A percentile compares a stretch with the other conserved stretches of the same genome.
phyloP scores from a whole-genome alignment of 1,140 invertebrate species.

The Sminthurides bifidus region DNA sequence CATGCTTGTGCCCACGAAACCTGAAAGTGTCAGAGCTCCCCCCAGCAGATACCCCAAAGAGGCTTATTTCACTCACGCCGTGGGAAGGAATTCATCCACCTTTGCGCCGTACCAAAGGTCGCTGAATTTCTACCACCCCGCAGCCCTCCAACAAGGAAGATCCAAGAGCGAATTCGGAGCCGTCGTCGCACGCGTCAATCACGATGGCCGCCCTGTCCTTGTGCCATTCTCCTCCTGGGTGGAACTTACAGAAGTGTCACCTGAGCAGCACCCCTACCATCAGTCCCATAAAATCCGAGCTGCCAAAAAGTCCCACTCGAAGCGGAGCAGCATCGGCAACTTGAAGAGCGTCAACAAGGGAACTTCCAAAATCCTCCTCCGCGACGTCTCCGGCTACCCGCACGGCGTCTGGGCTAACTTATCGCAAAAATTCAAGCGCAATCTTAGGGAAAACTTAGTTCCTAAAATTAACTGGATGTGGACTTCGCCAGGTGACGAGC shows the following conservation, averaged over 20 bases:
- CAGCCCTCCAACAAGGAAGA: neutral
- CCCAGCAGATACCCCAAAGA: conserved; percentile 29
- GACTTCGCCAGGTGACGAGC: conserved; percentile 11
- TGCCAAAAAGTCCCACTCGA: neutral
- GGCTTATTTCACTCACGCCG: conserved; percentile 30
- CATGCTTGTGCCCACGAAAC: conserved; percentile 27
- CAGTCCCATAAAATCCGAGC: neutral
- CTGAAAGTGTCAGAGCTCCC: conserved; percentile 22
- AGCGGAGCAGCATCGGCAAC: neutral
- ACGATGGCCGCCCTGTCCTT: conserved; percentile 20
- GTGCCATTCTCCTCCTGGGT: conserved; percentile 31
- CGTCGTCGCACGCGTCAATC: conserved; percentile 11
- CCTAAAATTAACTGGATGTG: conserved; percentile 31
- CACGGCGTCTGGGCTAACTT: conserved; percentile 29
- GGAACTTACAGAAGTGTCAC: conserved; percentile 24
- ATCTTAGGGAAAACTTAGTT: conserved; percentile 29
- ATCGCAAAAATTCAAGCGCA: conserved; percentile 28
- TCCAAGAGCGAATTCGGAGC: neutral
- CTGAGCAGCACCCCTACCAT: neutral
- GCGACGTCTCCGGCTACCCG: conserved; percentile 17
- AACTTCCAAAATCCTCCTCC: conserved; percentile 28
- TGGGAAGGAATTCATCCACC: conserved; percentile 30
- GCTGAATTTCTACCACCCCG: conserved; percentile 23
- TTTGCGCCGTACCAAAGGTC: conserved; percentile 32
- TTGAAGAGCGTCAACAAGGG: conserved; percentile 11